A percentile compares a stretch with the other conserved stretches of the same genome.
Conservation (phyloP, 2,797 vertebrate genomes). For the Danio kyathit region DNA sequence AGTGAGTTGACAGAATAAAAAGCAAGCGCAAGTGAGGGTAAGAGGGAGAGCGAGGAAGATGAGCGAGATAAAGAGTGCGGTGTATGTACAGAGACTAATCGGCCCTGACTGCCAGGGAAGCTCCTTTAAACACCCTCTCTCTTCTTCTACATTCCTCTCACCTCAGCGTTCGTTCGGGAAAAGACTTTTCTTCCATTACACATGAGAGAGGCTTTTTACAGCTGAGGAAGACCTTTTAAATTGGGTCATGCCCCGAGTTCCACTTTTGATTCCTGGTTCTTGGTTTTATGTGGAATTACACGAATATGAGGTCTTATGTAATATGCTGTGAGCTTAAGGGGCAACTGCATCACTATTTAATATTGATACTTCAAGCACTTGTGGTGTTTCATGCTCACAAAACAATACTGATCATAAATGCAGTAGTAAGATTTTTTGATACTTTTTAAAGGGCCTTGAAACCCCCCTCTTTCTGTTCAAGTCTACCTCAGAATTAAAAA, state of each 20-base stretch:
- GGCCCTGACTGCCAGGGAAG: conserved; percentile 46
- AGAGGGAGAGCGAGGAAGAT: conserved; percentile 24
- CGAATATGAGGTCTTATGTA: not conserved
- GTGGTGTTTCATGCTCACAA: not conserved
- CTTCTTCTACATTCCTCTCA: conserved; percentile 41
- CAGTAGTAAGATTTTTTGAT: too few species aligned
- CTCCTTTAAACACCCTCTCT: conserved; percentile 47
- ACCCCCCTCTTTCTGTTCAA: too few species aligned
- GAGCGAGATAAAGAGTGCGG: conserved; percentile 31
- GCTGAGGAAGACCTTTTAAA: conserved; percentile 42
- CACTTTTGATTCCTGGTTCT: conserved; percentile 32
- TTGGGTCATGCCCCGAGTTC: conserved; percentile 37
- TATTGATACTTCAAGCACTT: not conserved
- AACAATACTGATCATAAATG: not conserved
- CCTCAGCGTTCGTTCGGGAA: conserved; percentile 40
- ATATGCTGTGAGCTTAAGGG: not conserved
- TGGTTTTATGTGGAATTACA: conserved; percentile 14
- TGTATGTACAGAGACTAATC: conserved; percentile 55
- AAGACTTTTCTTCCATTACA: conserved; percentile 50
- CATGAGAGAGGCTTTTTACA: conserved; percentile 39
- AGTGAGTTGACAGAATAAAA: conserved; percentile 57
- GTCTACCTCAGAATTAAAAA: too few species aligned
- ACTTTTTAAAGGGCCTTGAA: too few species aligned
- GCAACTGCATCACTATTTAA: not conserved
- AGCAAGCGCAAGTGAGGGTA: conserved; percentile 11